Conservation (phyloP, 2,888 invertebrate species). For the Hofmannophila pseudospretella region DNA sequence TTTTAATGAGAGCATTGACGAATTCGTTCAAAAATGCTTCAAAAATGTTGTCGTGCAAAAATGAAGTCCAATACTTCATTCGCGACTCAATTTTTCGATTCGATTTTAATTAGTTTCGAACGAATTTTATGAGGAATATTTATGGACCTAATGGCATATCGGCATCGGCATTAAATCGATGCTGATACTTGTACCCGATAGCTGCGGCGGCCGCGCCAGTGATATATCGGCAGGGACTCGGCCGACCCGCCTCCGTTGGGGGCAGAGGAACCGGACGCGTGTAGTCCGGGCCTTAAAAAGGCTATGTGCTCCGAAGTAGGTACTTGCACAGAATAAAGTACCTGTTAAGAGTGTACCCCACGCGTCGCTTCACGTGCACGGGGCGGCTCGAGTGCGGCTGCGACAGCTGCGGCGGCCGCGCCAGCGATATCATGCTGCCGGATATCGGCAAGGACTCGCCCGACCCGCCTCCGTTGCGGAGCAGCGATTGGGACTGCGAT, state of each 20-base stretch:
- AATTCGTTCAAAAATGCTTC: no score
- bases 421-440: constrained; percentile 76
- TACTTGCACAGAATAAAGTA: no score
- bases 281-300: constrained; percentile 62
- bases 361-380: constrained; percentile 55
- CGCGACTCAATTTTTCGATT: no score
- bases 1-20: no score
- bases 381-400: constrained; percentile 44
- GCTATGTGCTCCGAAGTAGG: no score
- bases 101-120: no score
- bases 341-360: constrained; percentile 65
- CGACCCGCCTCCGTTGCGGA: constrained; percentile 73
- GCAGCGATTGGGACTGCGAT: constrained; percentile 45
- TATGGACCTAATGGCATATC: no score
- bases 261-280: constrained; percentile 56
- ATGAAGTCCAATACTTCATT: no score
- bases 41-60: no score
- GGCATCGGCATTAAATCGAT: no score
- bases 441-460: constrained; percentile 72
- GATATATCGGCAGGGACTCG: constrained; percentile 71
- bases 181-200: no score
- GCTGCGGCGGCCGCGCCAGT: constrained; percentile 59
- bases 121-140: no score
- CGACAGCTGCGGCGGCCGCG: constrained; percentile 48
- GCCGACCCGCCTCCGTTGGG: constrained; percentile 74